Evolutionary conservation across 2,888 invertebrate genomes (phyloP).

Genomic region (Oxycera nigricornis): DNA sequence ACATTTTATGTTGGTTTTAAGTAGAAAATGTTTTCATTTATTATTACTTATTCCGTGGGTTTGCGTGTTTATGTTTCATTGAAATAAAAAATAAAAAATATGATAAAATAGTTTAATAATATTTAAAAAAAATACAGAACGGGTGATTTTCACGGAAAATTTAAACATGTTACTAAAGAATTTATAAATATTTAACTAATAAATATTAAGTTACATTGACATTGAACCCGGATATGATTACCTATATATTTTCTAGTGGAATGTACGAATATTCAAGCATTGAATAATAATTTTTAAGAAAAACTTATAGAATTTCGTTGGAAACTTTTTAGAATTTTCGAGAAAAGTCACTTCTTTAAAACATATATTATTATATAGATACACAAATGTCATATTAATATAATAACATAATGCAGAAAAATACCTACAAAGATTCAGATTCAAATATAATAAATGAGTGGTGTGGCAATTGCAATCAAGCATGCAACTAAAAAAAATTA

Average conservation of each 20-base stretch:
- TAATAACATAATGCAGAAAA: no score
- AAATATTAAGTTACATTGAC: constrained; percentile 7
- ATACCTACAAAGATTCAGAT: no score
- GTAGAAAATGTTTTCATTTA: background rate
- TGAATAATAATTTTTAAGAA: background rate
- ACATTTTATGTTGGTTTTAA: background rate
- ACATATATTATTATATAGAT: no score
- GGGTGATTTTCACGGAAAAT: constrained; percentile 30
- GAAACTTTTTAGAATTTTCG: background rate
- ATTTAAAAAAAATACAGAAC: constrained; percentile 16
- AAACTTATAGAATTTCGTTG: constrained; percentile 7
- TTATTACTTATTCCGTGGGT: background rate
- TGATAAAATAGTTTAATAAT: background rate
- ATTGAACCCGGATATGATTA: background rate
- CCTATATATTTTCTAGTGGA: constrained; percentile 13
- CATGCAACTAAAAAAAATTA: no score
- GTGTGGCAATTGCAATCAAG: no score
- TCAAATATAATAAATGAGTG: no score
- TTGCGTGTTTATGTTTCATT: background rate
- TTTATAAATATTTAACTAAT: constrained; percentile 25
- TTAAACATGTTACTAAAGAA: constrained; percentile 26
- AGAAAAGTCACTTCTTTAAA: no score
- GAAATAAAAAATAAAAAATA: background rate
- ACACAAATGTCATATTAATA: no score
- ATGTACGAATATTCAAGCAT: background rate